Conservation (phyloP, 2,797 vertebrate species). For the Hydrophis major region DNA sequence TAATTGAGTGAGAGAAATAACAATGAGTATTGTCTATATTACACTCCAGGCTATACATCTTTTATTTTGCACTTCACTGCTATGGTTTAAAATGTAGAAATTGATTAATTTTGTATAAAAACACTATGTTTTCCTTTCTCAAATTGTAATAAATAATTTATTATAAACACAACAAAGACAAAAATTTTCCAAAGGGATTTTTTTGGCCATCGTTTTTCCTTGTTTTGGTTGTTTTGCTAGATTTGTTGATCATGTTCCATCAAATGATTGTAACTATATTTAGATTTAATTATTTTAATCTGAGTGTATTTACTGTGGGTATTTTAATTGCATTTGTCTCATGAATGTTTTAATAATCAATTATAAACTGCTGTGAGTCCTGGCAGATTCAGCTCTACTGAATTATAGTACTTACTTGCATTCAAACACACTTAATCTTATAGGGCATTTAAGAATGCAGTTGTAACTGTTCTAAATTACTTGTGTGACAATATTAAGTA, state of each 20-base stretch:
- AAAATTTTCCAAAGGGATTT: background rate
- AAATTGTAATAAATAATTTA: slow-evolving; percentile 15
- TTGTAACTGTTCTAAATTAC: background rate
- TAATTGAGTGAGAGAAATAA: slow-evolving; percentile 9
- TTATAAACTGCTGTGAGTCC: background rate
- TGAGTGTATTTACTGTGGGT: background rate
- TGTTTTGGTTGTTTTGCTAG: background rate
- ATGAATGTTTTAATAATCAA: background rate
- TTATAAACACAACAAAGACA: background rate
- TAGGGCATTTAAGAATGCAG: background rate
- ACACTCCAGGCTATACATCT: slow-evolving; percentile 29
- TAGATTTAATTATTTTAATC: background rate
- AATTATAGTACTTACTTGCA: background rate
- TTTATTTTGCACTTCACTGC: slow-evolving; percentile 51
- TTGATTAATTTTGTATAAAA: slow-evolving; percentile 19
- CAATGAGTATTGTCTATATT: slow-evolving; percentile 28
- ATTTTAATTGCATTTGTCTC: background rate
- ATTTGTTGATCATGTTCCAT: background rate
- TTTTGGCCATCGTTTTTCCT: background rate
- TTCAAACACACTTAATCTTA: background rate
- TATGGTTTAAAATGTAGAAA: slow-evolving; percentile 25
- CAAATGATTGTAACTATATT: background rate
- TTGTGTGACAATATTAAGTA: background rate
- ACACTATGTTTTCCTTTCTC: slow-evolving; percentile 11
- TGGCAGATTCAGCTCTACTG: background rate